Evolutionary conservation across 2,113 vertebrate species (phyloP).

Genomic region (Paedocypris sp.): DNA sequence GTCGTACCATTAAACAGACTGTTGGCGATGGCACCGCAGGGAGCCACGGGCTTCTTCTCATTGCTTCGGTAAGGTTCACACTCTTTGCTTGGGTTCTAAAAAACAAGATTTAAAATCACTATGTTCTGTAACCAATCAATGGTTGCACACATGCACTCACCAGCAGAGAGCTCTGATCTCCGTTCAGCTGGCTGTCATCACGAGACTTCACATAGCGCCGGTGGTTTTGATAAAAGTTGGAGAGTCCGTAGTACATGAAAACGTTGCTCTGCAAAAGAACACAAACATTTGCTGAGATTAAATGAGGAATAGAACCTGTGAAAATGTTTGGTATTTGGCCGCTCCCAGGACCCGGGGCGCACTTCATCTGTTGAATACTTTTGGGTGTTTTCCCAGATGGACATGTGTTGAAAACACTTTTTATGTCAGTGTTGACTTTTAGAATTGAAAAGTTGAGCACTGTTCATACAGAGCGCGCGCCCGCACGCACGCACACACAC

Average conservation of each 20-base stretch:
- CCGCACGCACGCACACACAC: too few relatives aligned
- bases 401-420: too few relatives aligned
- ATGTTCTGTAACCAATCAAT: too few relatives aligned
- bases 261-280: constrained; percentile 74
- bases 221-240: constrained; percentile 99
- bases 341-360: too few relatives aligned
- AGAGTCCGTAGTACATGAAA: constrained; percentile 96
- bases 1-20: constrained; percentile 94
- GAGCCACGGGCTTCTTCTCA: constrained; percentile 73
- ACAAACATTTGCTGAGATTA: background rate
- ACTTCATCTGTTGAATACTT: too few relatives aligned
- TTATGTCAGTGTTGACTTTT: too few relatives aligned
- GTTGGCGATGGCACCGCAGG: constrained; percentile 96
- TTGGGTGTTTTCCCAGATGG: too few relatives aligned
- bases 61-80: constrained; percentile 84
- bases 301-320: too few relatives aligned
- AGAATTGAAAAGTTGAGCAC: too few relatives aligned
- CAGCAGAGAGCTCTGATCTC: constrained; percentile 65
- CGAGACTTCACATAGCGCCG: constrained; percentile 94
- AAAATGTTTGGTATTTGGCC: too few relatives aligned
- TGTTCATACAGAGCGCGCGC: too few relatives aligned
- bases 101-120: constrained; percentile 2
- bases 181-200: constrained; percentile 93
- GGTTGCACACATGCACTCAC: too few relatives aligned
- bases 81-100: constrained; percentile 85